Evolutionary conservation across 2,888 invertebrate genomes (phyloP), one percentile per base, ranked within the genome.

Genomic region (Lampropteryx suffumata): DNA sequence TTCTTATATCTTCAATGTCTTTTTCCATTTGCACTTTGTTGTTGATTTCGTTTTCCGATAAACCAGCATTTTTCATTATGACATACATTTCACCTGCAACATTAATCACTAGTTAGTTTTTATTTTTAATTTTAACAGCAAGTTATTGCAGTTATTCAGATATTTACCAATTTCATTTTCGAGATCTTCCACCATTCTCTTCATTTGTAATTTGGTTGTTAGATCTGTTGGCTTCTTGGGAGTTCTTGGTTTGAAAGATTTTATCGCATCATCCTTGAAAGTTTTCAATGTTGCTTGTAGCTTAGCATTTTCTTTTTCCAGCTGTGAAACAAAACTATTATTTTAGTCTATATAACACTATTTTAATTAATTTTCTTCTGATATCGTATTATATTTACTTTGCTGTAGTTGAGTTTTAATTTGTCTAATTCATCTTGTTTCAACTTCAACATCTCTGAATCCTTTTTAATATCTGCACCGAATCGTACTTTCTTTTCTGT

Each of bases 141-240:
- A 17, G 6, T 34, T 11, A 10, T 3, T 17, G n/a, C 6, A n/a
- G 7, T 35, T 21, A 24, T 5, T 21, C 6, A 24, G 24, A 12
- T 24, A 41, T 50, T 75, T 82, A 93, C 94, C 94, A 60, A 97
- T 94, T 91, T 98, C 97, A 71, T 93, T 95, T 82, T 97, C 97
- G 62, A 97, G 88, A 59, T 98, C 97, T 50, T 95, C 94, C 1
- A 97, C 94, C 94, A 96, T 95, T 68, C 93, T 95, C 65, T 94
- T 96, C 67, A 97, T 83, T 79, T 94, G 94, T 37, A 94, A 73
- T 81, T 94, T 95, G 1, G 94, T 93, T 21, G 94, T 94, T 41
- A 93, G 82, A 68, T 96, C 95, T 5, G 94, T 94, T 6, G 94
- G 91, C 68, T 94, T 94, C 71, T 95, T 95, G 2, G 94, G 92